Conservation (phyloP, 2,888 invertebrate genomes). For the Lamproptera curius region DNA sequence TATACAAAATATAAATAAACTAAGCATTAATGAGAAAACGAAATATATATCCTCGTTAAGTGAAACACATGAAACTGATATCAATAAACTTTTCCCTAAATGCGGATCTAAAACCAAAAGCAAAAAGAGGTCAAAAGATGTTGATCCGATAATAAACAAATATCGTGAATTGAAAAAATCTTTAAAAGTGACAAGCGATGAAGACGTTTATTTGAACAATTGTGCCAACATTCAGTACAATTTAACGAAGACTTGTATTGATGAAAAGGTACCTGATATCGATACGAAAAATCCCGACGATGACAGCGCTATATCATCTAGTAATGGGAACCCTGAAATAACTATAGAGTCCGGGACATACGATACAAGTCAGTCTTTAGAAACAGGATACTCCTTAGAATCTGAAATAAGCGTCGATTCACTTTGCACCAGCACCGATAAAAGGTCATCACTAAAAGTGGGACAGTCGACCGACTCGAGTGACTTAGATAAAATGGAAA, state of each 20-base stretch:
- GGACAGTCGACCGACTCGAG: slow-evolving; percentile 84
- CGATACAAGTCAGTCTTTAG: slow-evolving; percentile 70
- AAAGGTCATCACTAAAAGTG: slow-evolving; percentile 78
- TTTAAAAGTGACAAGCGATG: slow-evolving; percentile 67
- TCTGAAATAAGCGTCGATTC: slow-evolving; percentile 79
- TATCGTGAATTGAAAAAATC: slow-evolving; percentile 68
- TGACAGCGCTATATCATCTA: slow-evolving; percentile 68
- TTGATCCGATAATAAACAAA: slow-evolving; percentile 70
- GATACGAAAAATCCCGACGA: slow-evolving; percentile 70
- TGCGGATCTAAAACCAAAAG: slow-evolving; percentile 71
- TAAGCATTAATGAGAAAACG: slow-evolving; percentile 78
- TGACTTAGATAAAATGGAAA: slow-evolving; percentile 79
- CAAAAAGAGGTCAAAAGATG: slow-evolving; percentile 70
- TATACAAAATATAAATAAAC: slow-evolving; percentile 75
- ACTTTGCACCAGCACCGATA: slow-evolving; percentile 74
- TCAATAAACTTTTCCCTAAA: slow-evolving; percentile 68
- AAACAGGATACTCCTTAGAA: slow-evolving; percentile 73
- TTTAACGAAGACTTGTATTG: slow-evolving; percentile 44
- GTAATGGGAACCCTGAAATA: slow-evolving; percentile 72
- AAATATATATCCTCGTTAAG: slow-evolving; percentile 77
- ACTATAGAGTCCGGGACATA: slow-evolving; percentile 70
- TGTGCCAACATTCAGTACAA: slow-evolving; percentile 68
- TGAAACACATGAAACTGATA: slow-evolving; percentile 67
- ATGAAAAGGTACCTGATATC: slow-evolving; percentile 57
- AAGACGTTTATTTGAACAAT: slow-evolving; percentile 65